phyloP scores from a whole-genome alignment of 2,888 invertebrate species.

The Pachymerium ferrugineum region DNA sequence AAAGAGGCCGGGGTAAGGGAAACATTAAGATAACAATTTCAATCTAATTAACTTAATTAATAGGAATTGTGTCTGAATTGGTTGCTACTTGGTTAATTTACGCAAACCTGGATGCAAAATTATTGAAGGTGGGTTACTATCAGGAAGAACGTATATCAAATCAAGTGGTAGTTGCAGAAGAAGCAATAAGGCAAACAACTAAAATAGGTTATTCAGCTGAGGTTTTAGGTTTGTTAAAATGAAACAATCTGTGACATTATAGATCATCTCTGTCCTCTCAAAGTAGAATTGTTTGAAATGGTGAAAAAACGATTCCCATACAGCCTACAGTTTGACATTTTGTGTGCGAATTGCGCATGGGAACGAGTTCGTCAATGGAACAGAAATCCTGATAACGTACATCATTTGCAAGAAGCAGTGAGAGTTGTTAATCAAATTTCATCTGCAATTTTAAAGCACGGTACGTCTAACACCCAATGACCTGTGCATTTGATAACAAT shows the following conservation, averaged over 20 bases:
- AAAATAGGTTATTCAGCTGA: neutral
- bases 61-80: conserved; percentile 81
- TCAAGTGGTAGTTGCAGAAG: neutral
- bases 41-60: conserved; percentile 55
- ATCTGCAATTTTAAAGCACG: conserved; percentile 60
- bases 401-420: conserved; percentile 64
- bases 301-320: conserved; percentile 68
- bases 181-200: neutral
- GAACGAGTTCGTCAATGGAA: conserved; percentile 85
- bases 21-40: conserved; percentile 41
- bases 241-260: neutral
- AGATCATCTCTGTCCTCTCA: neutral
- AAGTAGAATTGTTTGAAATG: conserved; percentile 40
- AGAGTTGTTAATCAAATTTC: conserved; percentile 62
- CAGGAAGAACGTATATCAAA: neutral
- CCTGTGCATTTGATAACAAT: neutral
- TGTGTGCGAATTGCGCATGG: conserved; percentile 84
- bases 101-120: conserved; percentile 56
- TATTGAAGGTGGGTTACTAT: neutral
- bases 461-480: conserved; percentile 46
- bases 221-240: neutral
- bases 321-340: conserved; percentile 69
- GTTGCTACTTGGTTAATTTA: conserved; percentile 79
- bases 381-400: conserved; percentile 62
- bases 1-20: conserved; percentile 49